Conservation (phyloP, 2,888 invertebrate species). For the Rhimphoctona megacephalus region DNA sequence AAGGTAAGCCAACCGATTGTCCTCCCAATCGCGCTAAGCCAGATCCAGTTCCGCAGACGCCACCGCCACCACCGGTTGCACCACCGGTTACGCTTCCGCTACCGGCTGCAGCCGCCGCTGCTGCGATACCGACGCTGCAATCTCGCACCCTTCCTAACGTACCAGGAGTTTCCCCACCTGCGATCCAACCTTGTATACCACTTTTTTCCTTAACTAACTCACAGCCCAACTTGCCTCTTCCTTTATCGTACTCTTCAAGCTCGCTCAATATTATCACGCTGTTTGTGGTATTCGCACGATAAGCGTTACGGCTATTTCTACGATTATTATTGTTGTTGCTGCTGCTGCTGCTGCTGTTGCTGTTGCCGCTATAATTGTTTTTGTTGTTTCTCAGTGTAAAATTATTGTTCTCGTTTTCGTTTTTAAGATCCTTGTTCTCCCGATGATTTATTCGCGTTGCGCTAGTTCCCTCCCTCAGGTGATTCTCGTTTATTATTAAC, state of each 20-base stretch:
- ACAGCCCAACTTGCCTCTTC: slow-evolving; percentile 34
- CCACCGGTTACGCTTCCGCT: slow-evolving; percentile 80
- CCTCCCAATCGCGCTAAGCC: slow-evolving; percentile 85
- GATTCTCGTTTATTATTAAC: slow-evolving; percentile 46
- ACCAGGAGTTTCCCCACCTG: slow-evolving; percentile 71
- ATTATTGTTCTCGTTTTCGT: slow-evolving; percentile 40
- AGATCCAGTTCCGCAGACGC: slow-evolving; percentile 79
- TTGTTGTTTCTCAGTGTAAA: slow-evolving; percentile 45
- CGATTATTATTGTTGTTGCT: slow-evolving; percentile 69
- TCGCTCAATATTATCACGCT: slow-evolving; percentile 59
- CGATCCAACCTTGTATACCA: slow-evolving; percentile 63
- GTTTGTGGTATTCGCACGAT: slow-evolving; percentile 65
- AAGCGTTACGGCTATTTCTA: slow-evolving; percentile 66
- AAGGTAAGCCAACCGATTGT: slow-evolving; percentile 70
- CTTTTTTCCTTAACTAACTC: slow-evolving; percentile 51
- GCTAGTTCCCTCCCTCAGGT: background rate
- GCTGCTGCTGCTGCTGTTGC: slow-evolving; percentile 63
- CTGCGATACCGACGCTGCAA: slow-evolving; percentile 66
- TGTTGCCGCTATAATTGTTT: slow-evolving; percentile 67
- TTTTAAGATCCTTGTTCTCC: slow-evolving; percentile 21
- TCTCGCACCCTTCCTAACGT: slow-evolving; percentile 45
- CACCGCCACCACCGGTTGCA: slow-evolving; percentile 69
- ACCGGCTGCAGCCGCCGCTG: slow-evolving; percentile 74
- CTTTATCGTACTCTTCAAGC: slow-evolving; percentile 61
- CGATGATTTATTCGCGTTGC: background rate